Evolutionary conservation across 2,797 vertebrate species (phyloP).

Genomic region (Linurgus olivaceus): DNA sequence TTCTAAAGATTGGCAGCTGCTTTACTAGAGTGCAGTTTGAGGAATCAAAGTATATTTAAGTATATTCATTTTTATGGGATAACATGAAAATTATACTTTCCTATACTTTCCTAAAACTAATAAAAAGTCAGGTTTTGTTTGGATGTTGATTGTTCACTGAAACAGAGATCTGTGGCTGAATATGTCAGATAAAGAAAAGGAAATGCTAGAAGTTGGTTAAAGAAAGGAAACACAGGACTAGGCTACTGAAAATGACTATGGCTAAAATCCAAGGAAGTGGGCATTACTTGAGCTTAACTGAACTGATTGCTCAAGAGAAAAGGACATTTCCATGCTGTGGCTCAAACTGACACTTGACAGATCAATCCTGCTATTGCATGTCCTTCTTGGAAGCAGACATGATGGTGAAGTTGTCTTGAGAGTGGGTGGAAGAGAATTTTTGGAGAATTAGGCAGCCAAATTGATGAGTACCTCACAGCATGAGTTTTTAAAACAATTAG

Average conservation of each 20-base stretch:
- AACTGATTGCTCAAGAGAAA: background rate
- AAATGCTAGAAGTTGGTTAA: background rate
- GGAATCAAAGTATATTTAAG: background rate
- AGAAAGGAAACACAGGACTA: background rate
- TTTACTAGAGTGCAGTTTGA: background rate
- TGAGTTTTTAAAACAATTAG: background rate
- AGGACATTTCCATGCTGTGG: background rate
- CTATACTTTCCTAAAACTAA: background rate
- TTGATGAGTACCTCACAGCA: background rate
- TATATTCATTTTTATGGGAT: background rate
- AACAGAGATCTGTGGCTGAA: background rate
- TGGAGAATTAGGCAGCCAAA: background rate
- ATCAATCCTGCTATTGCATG: background rate
- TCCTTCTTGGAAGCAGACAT: background rate
- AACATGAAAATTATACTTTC: background rate
- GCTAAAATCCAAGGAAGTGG: background rate
- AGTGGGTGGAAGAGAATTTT: background rate
- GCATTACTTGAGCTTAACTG: background rate
- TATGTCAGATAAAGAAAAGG: background rate
- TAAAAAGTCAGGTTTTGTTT: background rate
- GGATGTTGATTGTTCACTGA: background rate
- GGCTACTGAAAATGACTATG: background rate
- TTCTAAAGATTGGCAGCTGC: background rate
- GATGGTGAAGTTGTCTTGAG: background rate
- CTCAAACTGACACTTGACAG: background rate